A percentile compares a stretch with the other conserved stretches of the same genome.
Conservation (phyloP, 2,797 vertebrate species). For the Trachops cirrhosus region DNA sequence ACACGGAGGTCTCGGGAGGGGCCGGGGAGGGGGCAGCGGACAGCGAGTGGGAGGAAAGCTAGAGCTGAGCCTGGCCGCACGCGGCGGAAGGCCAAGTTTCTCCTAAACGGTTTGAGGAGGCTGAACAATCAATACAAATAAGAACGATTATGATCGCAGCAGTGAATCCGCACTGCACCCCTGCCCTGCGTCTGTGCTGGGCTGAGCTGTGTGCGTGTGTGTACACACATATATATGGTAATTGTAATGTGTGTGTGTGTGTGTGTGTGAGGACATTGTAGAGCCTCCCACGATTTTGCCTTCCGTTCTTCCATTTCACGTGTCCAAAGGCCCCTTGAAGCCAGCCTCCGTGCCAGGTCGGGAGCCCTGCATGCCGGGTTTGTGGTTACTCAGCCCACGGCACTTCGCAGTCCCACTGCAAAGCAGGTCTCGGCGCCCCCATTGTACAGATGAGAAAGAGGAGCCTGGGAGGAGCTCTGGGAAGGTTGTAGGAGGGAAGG, state of each 20-base stretch:
- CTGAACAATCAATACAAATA: neutral
- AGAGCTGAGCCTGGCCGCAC: neutral
- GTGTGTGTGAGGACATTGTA: neutral
- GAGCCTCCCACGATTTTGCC: neutral
- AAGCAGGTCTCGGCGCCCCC: neutral
- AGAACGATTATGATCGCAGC: neutral
- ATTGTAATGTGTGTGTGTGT: too few species aligned
- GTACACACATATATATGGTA: too few species aligned
- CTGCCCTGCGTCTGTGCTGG: neutral
- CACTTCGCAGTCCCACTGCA: neutral
- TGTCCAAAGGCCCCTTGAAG: neutral
- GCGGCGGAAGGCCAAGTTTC: neutral
- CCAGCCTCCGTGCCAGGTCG: neutral
- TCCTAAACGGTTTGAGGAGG: neutral
- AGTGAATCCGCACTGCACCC: neutral
- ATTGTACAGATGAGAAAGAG: neutral
- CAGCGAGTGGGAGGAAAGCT: neutral
- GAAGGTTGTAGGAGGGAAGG: neutral
- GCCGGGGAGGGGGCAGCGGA: neutral
- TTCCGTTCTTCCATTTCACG: conserved; percentile 36
- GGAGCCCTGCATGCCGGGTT: neutral
- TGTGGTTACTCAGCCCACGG: neutral
- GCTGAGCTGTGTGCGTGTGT: neutral
- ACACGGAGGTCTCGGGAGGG: neutral
- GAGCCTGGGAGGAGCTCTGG: neutral